phyloP scores from a whole-genome alignment of 2,888 invertebrate species.

The Acanthosoma haemorrhoidale region DNA sequence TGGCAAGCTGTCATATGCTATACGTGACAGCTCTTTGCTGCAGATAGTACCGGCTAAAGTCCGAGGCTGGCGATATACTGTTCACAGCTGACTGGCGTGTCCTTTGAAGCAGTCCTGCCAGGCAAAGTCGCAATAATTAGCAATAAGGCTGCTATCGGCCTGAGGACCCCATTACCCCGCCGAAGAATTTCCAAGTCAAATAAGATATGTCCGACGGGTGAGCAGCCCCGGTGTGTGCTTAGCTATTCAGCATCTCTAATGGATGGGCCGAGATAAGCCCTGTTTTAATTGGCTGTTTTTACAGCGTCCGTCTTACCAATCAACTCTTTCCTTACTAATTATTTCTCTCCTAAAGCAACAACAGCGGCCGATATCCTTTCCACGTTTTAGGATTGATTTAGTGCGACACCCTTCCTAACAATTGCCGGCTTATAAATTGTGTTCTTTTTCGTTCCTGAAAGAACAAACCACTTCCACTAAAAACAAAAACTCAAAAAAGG shows the following conservation, averaged over 20 bases:
- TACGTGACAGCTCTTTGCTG: no score
- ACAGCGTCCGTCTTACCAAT: slow-evolving; percentile 9
- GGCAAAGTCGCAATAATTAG: not conserved
- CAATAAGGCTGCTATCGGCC: not conserved
- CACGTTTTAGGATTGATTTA: slow-evolving; percentile 12
- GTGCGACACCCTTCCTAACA: no score
- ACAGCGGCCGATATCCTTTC: not conserved
- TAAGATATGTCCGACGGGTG: not conserved
- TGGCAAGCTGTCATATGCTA: no score
- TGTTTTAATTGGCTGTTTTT: slow-evolving; percentile 27
- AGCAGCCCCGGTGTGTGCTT: not conserved
- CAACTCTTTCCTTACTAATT: slow-evolving; percentile 20
- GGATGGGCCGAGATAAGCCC: slow-evolving; percentile 16
- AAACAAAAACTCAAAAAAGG: no score
- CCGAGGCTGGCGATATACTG: no score
- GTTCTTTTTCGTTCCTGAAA: no score
- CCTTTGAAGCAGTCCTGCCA: no score
- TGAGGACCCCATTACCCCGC: not conserved
- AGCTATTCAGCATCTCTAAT: slow-evolving; percentile 11
- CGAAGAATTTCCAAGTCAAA: slow-evolving; percentile 22
- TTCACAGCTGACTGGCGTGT: no score
- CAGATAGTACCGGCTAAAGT: no score
- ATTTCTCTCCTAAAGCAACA: slow-evolving; percentile 16
- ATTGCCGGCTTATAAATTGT: no score
- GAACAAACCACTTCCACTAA: no score